These are phyloP conservation scores for Drosophila tristis DNA, from an alignment of 1,140 invertebrate species.

Conservation along the genomic window DNA sequence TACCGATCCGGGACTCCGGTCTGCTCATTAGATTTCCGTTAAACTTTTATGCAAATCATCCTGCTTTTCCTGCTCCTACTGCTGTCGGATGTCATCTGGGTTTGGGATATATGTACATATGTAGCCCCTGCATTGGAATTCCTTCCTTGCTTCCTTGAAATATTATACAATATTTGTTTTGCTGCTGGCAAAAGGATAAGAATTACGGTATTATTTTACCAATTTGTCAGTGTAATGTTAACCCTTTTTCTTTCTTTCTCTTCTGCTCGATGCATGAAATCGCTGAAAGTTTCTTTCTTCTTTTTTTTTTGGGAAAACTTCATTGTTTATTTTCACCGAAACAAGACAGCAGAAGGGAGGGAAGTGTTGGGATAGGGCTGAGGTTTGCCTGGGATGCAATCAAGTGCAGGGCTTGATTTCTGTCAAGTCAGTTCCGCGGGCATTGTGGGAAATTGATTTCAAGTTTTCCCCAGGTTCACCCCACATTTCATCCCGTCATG, in stretches of 20 bases:
- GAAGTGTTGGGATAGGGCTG: slow-evolving; percentile 10
- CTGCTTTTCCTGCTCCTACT: slow-evolving; percentile 18
- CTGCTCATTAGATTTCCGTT: slow-evolving; percentile 76
- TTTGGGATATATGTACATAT: slow-evolving; percentile 30
- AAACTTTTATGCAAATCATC: slow-evolving; percentile 77
- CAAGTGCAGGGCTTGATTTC: slow-evolving; percentile 73
- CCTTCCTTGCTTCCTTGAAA: slow-evolving; percentile 40
- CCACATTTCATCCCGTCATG: slow-evolving; percentile 30
- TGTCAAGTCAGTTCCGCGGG: slow-evolving; percentile 57
- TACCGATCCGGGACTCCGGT: slow-evolving; percentile 8
- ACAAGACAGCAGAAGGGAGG: not conserved
- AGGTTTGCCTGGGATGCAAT: slow-evolving; percentile 41
- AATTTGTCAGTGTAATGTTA: slow-evolving; percentile 78
- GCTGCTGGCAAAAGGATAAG: slow-evolving; percentile 62
- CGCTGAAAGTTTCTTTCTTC: slow-evolving; percentile 33
- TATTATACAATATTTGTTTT: slow-evolving; percentile 79
- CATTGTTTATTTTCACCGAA: slow-evolving; percentile 53
- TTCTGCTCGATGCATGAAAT: slow-evolving; percentile 64
- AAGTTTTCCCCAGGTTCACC: slow-evolving; percentile 13
- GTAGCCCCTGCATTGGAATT: slow-evolving; percentile 7
- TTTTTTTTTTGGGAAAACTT: slow-evolving; percentile 34
- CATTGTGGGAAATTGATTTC: slow-evolving; percentile 54
- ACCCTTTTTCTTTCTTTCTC: slow-evolving; percentile 40
- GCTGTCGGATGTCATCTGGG: slow-evolving; percentile 52
- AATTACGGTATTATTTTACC: slow-evolving; percentile 79